Conservation (phyloP, 2,797 vertebrate genomes). For the Phrynocephalus forsythii region DNA sequence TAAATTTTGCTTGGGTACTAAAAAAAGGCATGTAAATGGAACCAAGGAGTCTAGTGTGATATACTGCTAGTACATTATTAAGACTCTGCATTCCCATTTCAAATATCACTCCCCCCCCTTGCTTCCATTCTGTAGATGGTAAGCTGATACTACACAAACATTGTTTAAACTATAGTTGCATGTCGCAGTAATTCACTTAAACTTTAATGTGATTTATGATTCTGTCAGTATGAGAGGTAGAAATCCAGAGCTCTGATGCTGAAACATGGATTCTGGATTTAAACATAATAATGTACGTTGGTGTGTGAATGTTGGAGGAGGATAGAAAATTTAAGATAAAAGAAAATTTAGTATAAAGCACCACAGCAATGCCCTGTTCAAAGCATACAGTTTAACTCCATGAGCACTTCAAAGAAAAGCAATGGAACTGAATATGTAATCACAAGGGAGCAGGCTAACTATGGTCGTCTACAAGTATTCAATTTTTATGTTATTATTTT, state of each 20-base stretch:
- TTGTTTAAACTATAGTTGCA: constrained; percentile 87
- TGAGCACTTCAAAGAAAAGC: constrained; percentile 53
- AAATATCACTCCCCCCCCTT: constrained; percentile 67
- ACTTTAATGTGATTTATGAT: constrained; percentile 92
- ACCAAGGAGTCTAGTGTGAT: constrained; percentile 74
- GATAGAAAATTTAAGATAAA: constrained; percentile 69
- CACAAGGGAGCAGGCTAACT: constrained; percentile 50
- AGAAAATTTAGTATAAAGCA: constrained; percentile 71
- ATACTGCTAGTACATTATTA: constrained; percentile 76
- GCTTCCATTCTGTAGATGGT: constrained; percentile 80
- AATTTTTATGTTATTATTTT: constrained; percentile 68
- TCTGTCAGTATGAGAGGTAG: constrained; percentile 89
- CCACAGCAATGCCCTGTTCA: constrained; percentile 64
- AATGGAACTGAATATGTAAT: constrained; percentile 41
- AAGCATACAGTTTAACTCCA: constrained; percentile 66
- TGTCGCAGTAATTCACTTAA: constrained; percentile 93
- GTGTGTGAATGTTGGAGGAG: constrained; percentile 62
- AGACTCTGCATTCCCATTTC: constrained; percentile 74
- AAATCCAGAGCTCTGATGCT: constrained; percentile 77
- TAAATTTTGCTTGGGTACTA: constrained; percentile 66
- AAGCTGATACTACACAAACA: constrained; percentile 87
- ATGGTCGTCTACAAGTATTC: constrained; percentile 51
- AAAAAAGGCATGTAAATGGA: constrained; percentile 63
- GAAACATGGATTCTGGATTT: constrained; percentile 82
- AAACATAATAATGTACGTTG: constrained; percentile 82